Evolutionary conservation across 2,113 vertebrate genomes (phyloP).

Genomic region (Microtus oregoni): DNA sequence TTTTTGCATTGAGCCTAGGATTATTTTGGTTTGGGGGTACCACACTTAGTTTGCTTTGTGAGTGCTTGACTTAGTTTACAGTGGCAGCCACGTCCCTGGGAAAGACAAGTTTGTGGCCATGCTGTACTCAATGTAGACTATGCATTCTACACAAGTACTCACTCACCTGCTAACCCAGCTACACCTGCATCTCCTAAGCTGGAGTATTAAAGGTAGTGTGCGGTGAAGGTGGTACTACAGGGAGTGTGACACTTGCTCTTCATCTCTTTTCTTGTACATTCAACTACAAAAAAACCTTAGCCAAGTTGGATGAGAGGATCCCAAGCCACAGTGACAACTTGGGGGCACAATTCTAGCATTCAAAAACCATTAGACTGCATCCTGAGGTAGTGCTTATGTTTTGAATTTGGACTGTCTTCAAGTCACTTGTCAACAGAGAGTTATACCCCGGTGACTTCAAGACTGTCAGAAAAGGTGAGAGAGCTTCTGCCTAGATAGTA

Average conservation of each 20-base stretch:
- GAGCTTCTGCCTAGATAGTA: not conserved
- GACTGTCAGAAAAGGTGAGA: conserved; percentile 17
- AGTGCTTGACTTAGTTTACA: not conserved
- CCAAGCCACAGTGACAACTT: not conserved
- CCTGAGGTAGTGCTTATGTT: not conserved
- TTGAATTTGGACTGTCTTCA: conserved; percentile 14
- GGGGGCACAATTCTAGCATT: not conserved
- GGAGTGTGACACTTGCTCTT: not conserved
- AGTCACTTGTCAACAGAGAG: not conserved
- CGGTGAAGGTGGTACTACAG: not conserved
- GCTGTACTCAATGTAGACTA: not conserved
- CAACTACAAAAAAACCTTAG: not conserved
- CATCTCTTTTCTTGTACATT: not conserved
- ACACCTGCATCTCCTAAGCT: not conserved
- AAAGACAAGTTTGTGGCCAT: not conserved
- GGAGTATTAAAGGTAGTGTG: not conserved
- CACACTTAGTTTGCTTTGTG: not conserved
- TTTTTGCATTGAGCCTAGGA: not conserved
- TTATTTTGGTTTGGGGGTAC: not conserved
- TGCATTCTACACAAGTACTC: not conserved
- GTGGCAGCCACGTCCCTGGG: not conserved
- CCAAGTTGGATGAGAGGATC: not conserved
- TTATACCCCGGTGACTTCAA: conserved; percentile 7
- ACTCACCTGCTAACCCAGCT: not conserved
- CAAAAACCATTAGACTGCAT: not conserved